A percentile compares a stretch with the other conserved stretches of the same genome.
phyloP scores from a whole-genome alignment of 2,888 invertebrate genomes.

The Minunthozetes semirufus region DNA sequence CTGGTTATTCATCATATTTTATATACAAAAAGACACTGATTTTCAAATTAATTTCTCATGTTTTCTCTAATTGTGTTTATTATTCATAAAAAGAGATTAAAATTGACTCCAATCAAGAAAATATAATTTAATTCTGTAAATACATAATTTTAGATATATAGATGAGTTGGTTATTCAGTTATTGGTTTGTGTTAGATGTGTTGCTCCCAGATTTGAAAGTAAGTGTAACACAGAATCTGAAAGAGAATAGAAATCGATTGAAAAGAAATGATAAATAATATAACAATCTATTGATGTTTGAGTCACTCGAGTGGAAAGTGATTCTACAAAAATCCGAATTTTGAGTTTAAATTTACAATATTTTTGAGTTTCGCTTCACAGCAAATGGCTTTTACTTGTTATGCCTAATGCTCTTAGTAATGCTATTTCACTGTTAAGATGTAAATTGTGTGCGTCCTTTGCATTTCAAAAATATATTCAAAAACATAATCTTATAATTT shows the following conservation, averaged over 20 bases:
- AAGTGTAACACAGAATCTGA: background rate
- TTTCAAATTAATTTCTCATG: too few species aligned
- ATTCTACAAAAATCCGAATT: conserved; percentile 3
- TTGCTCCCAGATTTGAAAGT: too few species aligned
- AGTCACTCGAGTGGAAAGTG: conserved; percentile 16
- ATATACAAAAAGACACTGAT: too few species aligned
- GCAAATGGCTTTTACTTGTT: conserved; percentile 28
- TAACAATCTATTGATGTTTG: conserved; percentile 18
- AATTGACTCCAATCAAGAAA: too few species aligned
- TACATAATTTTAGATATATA: too few species aligned
- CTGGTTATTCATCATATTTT: too few species aligned
- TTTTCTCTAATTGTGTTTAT: too few species aligned
- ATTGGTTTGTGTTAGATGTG: too few species aligned
- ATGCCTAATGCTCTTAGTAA: conserved; percentile 21
- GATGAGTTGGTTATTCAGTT: too few species aligned
- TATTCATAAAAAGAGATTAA: too few species aligned
- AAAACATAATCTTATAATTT: conserved; percentile 2
- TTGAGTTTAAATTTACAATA: conserved; percentile 23
- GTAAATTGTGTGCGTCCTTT: background rate
- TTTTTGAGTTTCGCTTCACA: conserved; percentile 6
- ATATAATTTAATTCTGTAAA: too few species aligned
- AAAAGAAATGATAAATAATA: conserved; percentile 21
- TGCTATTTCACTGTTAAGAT: conserved; percentile 12
- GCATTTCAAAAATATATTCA: conserved; percentile 15
- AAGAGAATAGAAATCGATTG: conserved; percentile 7